phyloP scores from a whole-genome alignment of 2,797 vertebrate genomes.

The Gymnothorax javanicus region DNA sequence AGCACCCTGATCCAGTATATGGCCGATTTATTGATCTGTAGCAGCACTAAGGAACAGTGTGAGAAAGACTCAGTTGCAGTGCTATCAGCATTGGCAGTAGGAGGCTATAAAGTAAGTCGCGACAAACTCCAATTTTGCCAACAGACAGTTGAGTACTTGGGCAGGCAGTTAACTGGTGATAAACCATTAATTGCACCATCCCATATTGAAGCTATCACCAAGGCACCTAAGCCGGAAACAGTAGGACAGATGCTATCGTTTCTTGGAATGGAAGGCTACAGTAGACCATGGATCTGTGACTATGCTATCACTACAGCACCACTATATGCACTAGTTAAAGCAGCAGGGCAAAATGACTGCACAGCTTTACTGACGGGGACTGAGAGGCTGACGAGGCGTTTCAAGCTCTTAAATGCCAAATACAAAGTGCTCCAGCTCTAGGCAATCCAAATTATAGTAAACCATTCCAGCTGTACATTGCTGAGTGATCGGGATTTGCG shows the following conservation, averaged over 20 bases:
- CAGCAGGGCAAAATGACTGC: neutral
- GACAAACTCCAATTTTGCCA: too few relatives aligned
- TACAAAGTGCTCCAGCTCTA: neutral
- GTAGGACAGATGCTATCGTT: slow-evolving; percentile 8
- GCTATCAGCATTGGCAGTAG: neutral
- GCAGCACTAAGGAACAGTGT: neutral
- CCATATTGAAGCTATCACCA: neutral
- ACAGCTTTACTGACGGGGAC: neutral
- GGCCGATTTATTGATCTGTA: neutral
- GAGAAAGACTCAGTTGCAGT: neutral
- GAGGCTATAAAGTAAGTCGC: neutral
- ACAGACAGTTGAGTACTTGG: neutral
- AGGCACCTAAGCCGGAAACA: neutral
- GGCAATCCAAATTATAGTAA: neutral
- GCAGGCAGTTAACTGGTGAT: neutral
- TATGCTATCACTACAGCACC: too few relatives aligned
- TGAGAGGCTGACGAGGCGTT: neutral
- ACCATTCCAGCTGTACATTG: too few relatives aligned
- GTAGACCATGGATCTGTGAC: too few relatives aligned
- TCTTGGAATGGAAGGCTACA: neutral
- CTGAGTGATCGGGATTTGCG: too few relatives aligned
- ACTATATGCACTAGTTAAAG: too few relatives aligned
- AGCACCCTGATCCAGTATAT: neutral
- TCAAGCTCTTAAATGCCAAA: neutral
- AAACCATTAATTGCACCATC: neutral